phyloP scores from a whole-genome alignment of 2,797 vertebrate species.

The Lagocephalus sceleratus region DNA sequence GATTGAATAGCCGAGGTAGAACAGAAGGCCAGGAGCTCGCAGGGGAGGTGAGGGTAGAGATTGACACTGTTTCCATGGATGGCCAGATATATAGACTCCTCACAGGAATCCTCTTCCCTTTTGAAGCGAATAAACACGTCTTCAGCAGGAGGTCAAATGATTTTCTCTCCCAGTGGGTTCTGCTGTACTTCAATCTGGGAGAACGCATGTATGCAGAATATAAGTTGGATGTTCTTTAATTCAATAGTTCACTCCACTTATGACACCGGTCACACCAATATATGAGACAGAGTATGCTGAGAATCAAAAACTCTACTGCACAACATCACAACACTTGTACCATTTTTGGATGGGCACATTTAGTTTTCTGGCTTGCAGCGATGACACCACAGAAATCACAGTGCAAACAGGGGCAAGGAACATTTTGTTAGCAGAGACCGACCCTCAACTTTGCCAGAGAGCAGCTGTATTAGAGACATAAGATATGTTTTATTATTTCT shows the following conservation, averaged over 20 bases:
- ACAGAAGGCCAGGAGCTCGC: slow-evolving; percentile 35
- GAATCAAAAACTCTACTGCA: too few relatives aligned
- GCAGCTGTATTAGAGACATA: too few relatives aligned
- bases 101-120: slow-evolving; percentile 26
- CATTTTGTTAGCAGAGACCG: too few relatives aligned
- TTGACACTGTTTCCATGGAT: slow-evolving; percentile 36
- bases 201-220: slow-evolving; percentile 10
- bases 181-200: slow-evolving; percentile 39
- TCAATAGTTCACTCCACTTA: background rate
- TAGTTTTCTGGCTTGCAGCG: too few relatives aligned
- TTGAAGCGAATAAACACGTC: slow-evolving; percentile 40
- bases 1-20: slow-evolving; percentile 24
- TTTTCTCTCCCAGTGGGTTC: slow-evolving; percentile 12
- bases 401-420: too few relatives aligned
- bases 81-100: slow-evolving; percentile 23
- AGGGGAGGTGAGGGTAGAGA: slow-evolving; percentile 17
- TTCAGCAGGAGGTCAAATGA: slow-evolving; percentile 10
- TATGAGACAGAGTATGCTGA: too few relatives aligned
- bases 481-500: too few relatives aligned
- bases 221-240: background rate
- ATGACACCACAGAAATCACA: too few relatives aligned
- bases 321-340: too few relatives aligned
- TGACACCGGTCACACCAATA: too few relatives aligned
- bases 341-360: too few relatives aligned
- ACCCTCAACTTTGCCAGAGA: too few relatives aligned